phyloP scores from a whole-genome alignment of 2,888 invertebrate genomes.

The Hartigia nigra region DNA sequence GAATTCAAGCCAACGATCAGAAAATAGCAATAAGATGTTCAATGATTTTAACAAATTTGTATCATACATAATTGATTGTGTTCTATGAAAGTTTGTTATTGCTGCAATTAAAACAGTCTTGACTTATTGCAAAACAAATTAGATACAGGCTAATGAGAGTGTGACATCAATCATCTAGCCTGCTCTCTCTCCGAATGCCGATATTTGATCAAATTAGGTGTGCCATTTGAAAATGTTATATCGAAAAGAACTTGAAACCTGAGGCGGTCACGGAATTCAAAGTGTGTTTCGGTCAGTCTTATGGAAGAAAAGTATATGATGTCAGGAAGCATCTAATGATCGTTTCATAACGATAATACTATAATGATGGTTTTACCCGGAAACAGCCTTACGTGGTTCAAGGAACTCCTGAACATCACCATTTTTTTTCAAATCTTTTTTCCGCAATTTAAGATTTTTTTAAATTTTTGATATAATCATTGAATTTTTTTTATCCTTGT shows the following conservation, averaged over 20 bases:
- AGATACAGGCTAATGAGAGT: background rate
- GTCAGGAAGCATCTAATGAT: background rate
- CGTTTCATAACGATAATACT: background rate
- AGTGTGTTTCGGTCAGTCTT: background rate
- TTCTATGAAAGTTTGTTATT: background rate
- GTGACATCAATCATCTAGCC: background rate
- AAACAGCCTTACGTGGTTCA: background rate
- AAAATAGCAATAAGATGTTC: background rate
- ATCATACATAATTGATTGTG: background rate
- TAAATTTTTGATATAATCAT: background rate
- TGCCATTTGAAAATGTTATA: background rate
- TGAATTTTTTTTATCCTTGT: background rate
- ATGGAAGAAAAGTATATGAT: background rate
- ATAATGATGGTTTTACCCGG: background rate
- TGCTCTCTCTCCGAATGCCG: background rate
- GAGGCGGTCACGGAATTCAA: background rate
- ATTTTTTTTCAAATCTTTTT: background rate
- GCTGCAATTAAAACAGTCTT: background rate
- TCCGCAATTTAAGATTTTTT: background rate
- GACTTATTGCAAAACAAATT: too few species aligned
- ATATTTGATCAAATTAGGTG: background rate
- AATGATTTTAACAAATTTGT: background rate
- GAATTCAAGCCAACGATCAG: background rate
- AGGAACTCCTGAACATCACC: background rate
- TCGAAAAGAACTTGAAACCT: background rate